Evolutionary conservation across 2,113 vertebrate species (phyloP).

Genomic region (Naja naja): DNA sequence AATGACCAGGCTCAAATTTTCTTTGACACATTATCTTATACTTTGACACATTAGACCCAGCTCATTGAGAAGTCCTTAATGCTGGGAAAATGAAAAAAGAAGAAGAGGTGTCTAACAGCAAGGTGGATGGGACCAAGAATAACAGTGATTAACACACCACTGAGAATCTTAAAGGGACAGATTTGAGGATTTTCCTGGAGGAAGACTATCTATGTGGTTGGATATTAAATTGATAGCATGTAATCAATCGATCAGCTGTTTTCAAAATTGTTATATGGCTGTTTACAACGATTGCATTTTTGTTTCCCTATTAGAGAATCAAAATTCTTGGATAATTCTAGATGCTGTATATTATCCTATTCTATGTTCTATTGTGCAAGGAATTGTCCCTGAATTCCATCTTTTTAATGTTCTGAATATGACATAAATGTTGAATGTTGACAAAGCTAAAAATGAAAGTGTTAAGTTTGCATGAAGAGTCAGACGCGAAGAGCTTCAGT

Average conservation of each 20-base stretch:
- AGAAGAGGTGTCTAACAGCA: not conserved
- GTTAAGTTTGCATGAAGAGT: no score
- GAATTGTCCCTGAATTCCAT: not conserved
- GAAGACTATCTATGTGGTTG: not conserved
- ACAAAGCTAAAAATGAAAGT: not conserved
- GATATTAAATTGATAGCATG: not conserved
- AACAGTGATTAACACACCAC: not conserved
- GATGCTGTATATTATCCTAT: not conserved
- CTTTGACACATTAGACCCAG: not conserved
- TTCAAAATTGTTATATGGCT: not conserved
- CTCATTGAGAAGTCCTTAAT: not conserved
- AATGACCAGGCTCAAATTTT: not conserved
- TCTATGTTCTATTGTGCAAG: not conserved
- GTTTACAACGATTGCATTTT: not conserved
- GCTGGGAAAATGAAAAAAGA: not conserved
- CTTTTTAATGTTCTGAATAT: not conserved
- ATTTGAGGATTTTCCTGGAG: not conserved
- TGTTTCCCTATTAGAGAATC: not conserved
- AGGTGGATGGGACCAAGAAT: not conserved
- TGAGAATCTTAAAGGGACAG: not conserved
- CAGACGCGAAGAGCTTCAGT: no score
- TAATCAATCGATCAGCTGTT: not conserved
- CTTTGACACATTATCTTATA: not conserved
- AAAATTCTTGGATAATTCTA: not conserved
- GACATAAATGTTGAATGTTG: not conserved